Conservation (phyloP, 1,140 invertebrate genomes). For the Venturia canescens region DNA sequence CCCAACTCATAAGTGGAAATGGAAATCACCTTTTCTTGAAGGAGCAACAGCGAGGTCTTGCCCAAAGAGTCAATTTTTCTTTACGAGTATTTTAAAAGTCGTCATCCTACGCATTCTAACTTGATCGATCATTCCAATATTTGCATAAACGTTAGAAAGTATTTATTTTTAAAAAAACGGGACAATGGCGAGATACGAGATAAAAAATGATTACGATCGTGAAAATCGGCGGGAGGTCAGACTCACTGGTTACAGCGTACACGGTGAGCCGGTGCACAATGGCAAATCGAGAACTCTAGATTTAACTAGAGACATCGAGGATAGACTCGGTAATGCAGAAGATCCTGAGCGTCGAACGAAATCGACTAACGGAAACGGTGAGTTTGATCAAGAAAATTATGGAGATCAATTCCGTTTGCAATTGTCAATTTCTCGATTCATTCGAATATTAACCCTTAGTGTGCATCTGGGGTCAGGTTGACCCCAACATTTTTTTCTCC, state of each 20-base stretch:
- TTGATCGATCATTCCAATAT: background rate
- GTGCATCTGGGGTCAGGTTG: too few relatives aligned
- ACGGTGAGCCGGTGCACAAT: slow-evolving; percentile 60
- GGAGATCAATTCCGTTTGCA: background rate
- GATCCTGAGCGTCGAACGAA: background rate
- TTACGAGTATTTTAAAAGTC: background rate
- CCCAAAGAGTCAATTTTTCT: background rate
- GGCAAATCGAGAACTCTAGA: slow-evolving; percentile 55
- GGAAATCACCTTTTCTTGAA: background rate
- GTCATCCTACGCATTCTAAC: background rate
- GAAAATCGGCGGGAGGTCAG: slow-evolving; percentile 65
- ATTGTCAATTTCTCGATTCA: too few relatives aligned
- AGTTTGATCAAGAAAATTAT: slow-evolving; percentile 27
- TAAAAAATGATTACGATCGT: slow-evolving; percentile 65
- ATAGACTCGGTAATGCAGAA: slow-evolving; percentile 55
- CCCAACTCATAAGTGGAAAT: background rate
- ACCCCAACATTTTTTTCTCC: too few relatives aligned
- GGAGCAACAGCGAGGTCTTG: background rate
- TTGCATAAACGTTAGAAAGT: background rate
- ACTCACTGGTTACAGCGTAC: slow-evolving; percentile 66
- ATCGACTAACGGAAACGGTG: slow-evolving; percentile 28
- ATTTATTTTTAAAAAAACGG: background rate
- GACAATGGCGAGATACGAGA: slow-evolving; percentile 70
- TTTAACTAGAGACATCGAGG: slow-evolving; percentile 57
- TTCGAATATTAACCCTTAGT: too few relatives aligned